Conservation (phyloP, 2,113 vertebrate species). For the Phycodurus eques region DNA sequence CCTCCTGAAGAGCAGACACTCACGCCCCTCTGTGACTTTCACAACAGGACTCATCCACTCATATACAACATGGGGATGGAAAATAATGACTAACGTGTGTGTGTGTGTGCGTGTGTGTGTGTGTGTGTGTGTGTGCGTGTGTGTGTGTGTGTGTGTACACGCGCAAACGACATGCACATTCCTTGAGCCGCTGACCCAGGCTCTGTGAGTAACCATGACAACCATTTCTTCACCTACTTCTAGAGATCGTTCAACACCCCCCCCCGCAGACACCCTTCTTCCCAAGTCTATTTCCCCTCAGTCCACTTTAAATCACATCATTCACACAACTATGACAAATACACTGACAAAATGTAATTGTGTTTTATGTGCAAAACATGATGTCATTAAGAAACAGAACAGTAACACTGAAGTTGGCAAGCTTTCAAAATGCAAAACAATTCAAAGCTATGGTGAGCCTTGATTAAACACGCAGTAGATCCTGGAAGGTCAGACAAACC, state of each 20-base stretch:
- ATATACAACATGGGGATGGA: slow-evolving; percentile 23
- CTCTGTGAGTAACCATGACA: slow-evolving; percentile 71
- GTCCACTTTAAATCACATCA: background rate
- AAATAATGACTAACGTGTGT: slow-evolving; percentile 42
- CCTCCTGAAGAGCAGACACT: slow-evolving; percentile 56
- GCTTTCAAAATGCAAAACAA: background rate
- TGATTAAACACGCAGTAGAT: too few relatives aligned
- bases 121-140: too few relatives aligned
- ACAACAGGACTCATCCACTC: slow-evolving; percentile 51
- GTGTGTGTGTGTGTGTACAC: background rate
- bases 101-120: background rate
- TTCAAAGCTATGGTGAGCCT: background rate
- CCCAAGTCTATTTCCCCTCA: slow-evolving; percentile 23
- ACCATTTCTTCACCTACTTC: slow-evolving; percentile 62
- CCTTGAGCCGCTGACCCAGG: slow-evolving; percentile 67
- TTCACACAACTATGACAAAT: background rate
- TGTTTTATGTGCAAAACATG: background rate
- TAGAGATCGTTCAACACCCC: slow-evolving; percentile 15
- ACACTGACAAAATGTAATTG: background rate
- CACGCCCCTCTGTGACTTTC: slow-evolving; percentile 53
- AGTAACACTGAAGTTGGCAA: background rate
- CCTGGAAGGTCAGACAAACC: background rate
- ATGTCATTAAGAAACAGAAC: background rate
- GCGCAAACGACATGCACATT: slow-evolving; percentile 64
- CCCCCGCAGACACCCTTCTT: slow-evolving; percentile 6